Conservation (phyloP, 92 coral and sea anemone species). For the Plumapathes pennacea region DNA sequence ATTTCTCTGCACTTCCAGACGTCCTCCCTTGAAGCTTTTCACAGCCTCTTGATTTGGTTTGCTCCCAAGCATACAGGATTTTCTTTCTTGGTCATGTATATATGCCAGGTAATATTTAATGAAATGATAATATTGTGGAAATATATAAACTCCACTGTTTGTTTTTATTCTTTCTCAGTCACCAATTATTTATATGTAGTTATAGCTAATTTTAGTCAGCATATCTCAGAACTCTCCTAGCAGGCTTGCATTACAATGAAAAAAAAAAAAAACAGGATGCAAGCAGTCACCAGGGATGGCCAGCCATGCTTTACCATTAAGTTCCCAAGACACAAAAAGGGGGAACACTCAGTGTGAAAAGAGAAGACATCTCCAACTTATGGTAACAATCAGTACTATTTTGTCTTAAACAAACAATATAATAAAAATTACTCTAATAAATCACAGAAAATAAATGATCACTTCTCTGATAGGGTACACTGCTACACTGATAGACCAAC, state of each 20-base stretch:
- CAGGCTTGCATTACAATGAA: slow-evolving; percentile 36
- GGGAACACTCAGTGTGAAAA: slow-evolving; percentile 3
- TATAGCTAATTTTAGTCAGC: neutral
- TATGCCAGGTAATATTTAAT: slow-evolving; percentile 17
- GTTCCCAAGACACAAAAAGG: slow-evolving; percentile 13
- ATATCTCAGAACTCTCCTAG: slow-evolving; percentile 8
- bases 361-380: slow-evolving; percentile 1
- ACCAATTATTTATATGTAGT: neutral
- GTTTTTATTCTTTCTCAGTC: no score
- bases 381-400: neutral
- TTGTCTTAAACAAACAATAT: no score
- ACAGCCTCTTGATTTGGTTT: slow-evolving; percentile 30
- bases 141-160: no score
- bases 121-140: no score
- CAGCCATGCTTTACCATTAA: slow-evolving; percentile 6
- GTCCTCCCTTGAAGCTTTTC: slow-evolving; percentile 31
- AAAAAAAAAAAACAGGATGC: slow-evolving; percentile 11
- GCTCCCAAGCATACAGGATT: slow-evolving; percentile 36
- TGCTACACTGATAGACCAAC: neutral
- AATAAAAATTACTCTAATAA: no score
- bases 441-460: no score
- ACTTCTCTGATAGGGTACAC: slow-evolving; percentile 1
- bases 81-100: slow-evolving; percentile 29
- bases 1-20: slow-evolving; percentile 21
- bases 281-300: slow-evolving; percentile 21